Evolutionary conservation across 2,113 vertebrate species (phyloP).

Genomic region (Oplegnathus fasciatus): DNA sequence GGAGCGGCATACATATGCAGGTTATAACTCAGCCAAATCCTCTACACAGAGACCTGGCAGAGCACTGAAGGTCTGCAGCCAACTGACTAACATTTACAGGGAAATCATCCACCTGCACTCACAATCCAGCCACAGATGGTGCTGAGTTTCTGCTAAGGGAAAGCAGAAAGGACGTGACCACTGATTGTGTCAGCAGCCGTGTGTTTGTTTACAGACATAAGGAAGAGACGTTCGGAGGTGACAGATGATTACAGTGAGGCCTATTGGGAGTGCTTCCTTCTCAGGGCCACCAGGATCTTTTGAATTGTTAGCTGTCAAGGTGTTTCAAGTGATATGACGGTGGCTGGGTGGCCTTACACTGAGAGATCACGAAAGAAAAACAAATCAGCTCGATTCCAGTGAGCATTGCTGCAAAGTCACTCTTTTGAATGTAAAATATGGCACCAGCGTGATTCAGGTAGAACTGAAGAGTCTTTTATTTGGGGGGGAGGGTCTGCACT

Average conservation of each 20-base stretch:
- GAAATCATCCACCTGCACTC: constrained; percentile 67
- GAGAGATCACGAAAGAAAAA: constrained; percentile 8
- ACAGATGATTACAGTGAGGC: background rate
- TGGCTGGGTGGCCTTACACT: background rate
- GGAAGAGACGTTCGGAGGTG: constrained; percentile 7
- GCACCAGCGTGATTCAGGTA: background rate
- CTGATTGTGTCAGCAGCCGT: background rate
- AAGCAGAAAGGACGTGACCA: constrained; percentile 35
- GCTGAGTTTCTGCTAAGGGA: constrained; percentile 19
- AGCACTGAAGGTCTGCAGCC: constrained; percentile 48
- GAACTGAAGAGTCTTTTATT: background rate
- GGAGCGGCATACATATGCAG: constrained; percentile 61
- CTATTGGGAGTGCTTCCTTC: constrained; percentile 14
- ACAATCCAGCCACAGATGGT: constrained; percentile 67
- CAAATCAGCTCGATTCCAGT: constrained; percentile 12
- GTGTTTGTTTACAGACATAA: constrained; percentile 41
- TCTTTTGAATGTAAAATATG: background rate
- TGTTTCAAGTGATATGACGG: constrained; percentile 37
- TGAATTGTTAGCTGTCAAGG: constrained; percentile 26
- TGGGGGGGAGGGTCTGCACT: too few relatives aligned
- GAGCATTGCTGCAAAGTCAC: background rate
- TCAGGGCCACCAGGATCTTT: constrained; percentile 17
- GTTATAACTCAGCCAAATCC: constrained; percentile 61
- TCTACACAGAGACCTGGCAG: constrained; percentile 57
- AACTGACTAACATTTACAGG: constrained; percentile 63